Evolutionary conservation across 35 echinoderm and acorn worm genomes (phyloP), one percentile per base, ranked within the genome.

Genomic region (Acanthaster planci): DNA sequence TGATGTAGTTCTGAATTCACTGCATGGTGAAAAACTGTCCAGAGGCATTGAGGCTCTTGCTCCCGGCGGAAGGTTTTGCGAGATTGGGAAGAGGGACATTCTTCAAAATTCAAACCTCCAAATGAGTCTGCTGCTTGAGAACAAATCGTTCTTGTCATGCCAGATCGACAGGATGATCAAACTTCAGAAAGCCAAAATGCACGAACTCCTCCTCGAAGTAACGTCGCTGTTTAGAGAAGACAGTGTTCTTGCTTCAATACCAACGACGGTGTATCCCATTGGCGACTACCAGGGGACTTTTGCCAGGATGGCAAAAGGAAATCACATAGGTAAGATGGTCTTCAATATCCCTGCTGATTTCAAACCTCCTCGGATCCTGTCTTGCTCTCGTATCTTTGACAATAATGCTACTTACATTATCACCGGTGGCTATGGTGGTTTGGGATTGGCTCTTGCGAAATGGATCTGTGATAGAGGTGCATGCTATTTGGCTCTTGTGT

Each of bases 401-500:
- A 38, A 80, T 22, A 96, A 84, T 27, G 80, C 86, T 27, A 92
- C 90, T 17, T 96, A 96, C 51, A 72, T 96, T 22, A 39, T 96
- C 52, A 96, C 85, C 17, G 90, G 90, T 38, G 80, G 79, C 17
- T 42, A 85, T 32, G 76, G 68, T 55, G 93, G 93, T 15, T 29
- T 96, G 21, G 90, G 85, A 22, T 82, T 85, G 38, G 80, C 81
- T 10, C 21, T 96, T 21, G 81, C 87, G 2, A 53, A 89, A 23
- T 96, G 93, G 93, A 32, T 96, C 8, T 84, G 59, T 31, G 84
- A 67, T 40, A 96, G 88, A 56, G 93, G 93, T 54, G 93, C 93
- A 0, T 52, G 82, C 8, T 85, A 96, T 54, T 85, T 96, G 40
- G 85, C 85, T 39, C 51, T 96, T 58, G 40, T 80, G 32, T 87